These are phyloP conservation scores for Resseliella maxima DNA, from an alignment of 2,888 invertebrate genomes.

Conservation along the genomic window DNA sequence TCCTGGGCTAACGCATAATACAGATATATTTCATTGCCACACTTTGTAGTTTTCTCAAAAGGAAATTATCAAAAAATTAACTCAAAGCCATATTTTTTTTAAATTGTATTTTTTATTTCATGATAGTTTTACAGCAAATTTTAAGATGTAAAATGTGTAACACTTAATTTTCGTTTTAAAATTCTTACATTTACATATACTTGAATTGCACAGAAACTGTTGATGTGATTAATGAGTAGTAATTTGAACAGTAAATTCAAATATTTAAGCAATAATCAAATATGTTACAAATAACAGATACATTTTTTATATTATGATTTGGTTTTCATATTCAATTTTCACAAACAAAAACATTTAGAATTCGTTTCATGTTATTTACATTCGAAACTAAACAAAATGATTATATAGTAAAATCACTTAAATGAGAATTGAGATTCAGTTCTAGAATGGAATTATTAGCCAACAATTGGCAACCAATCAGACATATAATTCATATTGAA, in stretches of 20 bases:
- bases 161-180: slow-evolving; percentile 38
- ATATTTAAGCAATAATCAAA: background rate
- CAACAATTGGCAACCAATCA: background rate
- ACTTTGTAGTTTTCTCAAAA: too few species aligned
- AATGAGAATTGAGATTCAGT: too few species aligned
- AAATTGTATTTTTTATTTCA: too few species aligned
- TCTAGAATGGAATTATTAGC: too few species aligned
- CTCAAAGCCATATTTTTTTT: too few species aligned
- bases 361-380: background rate
- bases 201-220: background rate
- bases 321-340: background rate
- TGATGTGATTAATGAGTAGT: background rate
- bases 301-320: background rate
- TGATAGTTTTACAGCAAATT: slow-evolving; percentile 7
- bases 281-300: background rate
- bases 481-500: background rate
- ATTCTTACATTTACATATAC: background rate
- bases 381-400: background rate
- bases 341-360: background rate
- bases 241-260: slow-evolving; percentile 21
- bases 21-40: slow-evolving; percentile 83
- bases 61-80: too few species aligned
- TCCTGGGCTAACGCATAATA: slow-evolving; percentile 89
- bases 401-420: too few species aligned
- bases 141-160: slow-evolving; percentile 44